Evolutionary conservation across 2,797 vertebrate genomes (phyloP).

Genomic region (Poecilia wingei): DNA sequence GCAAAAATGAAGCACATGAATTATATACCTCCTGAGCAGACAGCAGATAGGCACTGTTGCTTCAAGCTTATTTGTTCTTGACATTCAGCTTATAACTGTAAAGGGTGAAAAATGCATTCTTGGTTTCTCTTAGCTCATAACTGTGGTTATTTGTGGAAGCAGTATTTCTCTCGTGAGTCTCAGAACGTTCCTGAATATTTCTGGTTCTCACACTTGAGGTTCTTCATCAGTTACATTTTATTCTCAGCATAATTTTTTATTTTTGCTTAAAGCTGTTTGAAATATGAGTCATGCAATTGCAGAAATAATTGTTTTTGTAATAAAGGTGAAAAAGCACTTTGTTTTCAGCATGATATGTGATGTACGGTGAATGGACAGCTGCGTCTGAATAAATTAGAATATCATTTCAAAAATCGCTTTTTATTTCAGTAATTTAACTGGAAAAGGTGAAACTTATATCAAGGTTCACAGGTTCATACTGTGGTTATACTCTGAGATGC

Average conservation of each 20-base stretch:
- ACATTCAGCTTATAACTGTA: constrained; percentile 36
- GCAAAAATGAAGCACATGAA: constrained; percentile 85
- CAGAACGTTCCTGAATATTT: constrained; percentile 15
- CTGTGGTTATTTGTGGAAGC: constrained; percentile 31
- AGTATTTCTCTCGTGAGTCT: constrained; percentile 2
- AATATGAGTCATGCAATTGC: constrained; percentile 22
- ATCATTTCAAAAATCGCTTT: neutral
- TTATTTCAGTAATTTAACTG: neutral
- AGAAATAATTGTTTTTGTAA: constrained; percentile 21
- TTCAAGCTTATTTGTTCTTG: constrained; percentile 48
- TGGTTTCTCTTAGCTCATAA: constrained; percentile 21
- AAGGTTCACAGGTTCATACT: neutral
- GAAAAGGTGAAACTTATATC: neutral
- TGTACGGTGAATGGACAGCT: neutral
- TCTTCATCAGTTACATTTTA: constrained; percentile 23
- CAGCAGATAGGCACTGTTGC: constrained; percentile 38
- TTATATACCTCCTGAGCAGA: constrained; percentile 59
- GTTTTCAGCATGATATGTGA: constrained; percentile 2
- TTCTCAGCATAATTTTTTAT: constrained; percentile 5
- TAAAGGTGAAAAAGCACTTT: constrained; percentile 35
- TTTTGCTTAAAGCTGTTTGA: constrained; percentile 5
- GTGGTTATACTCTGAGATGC: neutral
- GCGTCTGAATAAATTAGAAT: neutral
- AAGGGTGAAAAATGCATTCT: constrained; percentile 18
- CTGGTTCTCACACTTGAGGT: constrained; percentile 1